These are phyloP conservation scores for Cyrtorhinus lividipennis DNA, from an alignment of 1,140 invertebrate species.

Conservation along the genomic window DNA sequence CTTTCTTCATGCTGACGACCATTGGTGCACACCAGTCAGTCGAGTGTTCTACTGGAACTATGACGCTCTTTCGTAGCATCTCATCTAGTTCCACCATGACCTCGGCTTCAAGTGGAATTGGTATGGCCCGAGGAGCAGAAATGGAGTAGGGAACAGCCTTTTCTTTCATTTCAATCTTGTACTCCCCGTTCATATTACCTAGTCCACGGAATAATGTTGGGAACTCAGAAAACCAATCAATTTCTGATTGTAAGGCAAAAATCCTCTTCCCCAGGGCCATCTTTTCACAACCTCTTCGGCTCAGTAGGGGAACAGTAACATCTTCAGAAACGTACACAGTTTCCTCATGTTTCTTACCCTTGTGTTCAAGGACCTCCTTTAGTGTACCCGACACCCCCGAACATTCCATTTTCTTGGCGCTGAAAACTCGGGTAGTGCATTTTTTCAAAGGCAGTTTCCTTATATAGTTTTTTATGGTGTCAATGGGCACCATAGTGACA, in stretches of 20 bases:
- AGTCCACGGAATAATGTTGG: background rate
- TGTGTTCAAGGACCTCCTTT: background rate
- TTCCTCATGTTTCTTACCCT: background rate
- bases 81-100: too few relatives aligned
- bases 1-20: too few relatives aligned
- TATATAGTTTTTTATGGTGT: background rate
- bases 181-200: background rate
- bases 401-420: background rate
- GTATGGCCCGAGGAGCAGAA: too few relatives aligned
- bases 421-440: background rate
- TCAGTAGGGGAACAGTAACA: background rate
- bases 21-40: too few relatives aligned
- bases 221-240: background rate
- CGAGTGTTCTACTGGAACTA: too few relatives aligned
- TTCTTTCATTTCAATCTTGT: background rate
- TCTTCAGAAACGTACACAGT: background rate
- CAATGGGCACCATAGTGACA: too few relatives aligned
- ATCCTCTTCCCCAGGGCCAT: background rate
- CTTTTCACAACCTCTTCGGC: background rate
- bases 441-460: background rate
- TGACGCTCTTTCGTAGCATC: too few relatives aligned
- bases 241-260: background rate
- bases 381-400: background rate
- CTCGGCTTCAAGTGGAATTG: too few relatives aligned
- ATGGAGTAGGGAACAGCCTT: background rate